phyloP scores from a whole-genome alignment of 2,888 invertebrate genomes.

The Alentia gelatinosa region DNA sequence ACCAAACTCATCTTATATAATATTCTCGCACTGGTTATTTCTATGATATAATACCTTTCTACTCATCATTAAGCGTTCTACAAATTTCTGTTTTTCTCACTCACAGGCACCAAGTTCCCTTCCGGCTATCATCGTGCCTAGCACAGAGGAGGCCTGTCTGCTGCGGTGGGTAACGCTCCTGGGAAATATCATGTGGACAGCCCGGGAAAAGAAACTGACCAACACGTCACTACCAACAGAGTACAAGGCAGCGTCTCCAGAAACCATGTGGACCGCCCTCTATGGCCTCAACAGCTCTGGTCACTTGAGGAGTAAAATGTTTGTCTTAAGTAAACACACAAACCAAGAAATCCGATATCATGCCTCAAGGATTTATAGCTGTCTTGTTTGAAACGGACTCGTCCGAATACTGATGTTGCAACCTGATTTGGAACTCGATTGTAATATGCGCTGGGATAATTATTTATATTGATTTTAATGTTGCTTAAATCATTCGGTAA shows the following conservation, averaged over 20 bases:
- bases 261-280: constrained; percentile 81
- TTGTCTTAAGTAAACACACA: constrained; percentile 73
- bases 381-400: constrained; percentile 49
- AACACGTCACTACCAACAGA: constrained; percentile 82
- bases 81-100: not conserved
- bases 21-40: not conserved
- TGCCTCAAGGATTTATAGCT: constrained; percentile 72
- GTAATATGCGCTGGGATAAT: not conserved
- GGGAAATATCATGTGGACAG: constrained; percentile 82
- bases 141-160: constrained; percentile 81
- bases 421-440: not conserved
- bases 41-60: not conserved
- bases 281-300: constrained; percentile 69
- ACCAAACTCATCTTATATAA: not conserved
- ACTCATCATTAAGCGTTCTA: not conserved
- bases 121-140: constrained; percentile 81
- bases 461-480: not conserved
- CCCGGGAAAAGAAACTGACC: constrained; percentile 80
- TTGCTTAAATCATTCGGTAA: too few relatives aligned
- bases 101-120: constrained; percentile 82
- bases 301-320: constrained; percentile 74
- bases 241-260: constrained; percentile 83
- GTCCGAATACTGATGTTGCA: not conserved
- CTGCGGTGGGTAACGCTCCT: constrained; percentile 82
- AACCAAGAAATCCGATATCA: constrained; percentile 73